These are phyloP conservation scores for Zeuzera pyrina DNA, from an alignment of 2,888 invertebrate species.

Conservation along the genomic window DNA sequence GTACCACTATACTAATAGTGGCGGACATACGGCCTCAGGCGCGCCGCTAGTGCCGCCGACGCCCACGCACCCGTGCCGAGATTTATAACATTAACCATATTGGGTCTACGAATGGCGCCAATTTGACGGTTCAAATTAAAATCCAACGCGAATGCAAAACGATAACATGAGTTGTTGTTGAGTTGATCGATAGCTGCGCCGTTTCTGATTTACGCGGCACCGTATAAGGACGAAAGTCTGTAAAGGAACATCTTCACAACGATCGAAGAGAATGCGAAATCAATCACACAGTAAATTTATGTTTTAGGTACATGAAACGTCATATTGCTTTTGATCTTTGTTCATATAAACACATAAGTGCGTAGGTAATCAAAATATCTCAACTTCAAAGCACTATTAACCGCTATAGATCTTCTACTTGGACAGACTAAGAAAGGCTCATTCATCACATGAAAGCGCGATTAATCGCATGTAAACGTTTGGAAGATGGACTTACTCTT, in stretches of 20 bases:
- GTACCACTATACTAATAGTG: conserved; percentile 18
- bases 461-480: conserved; percentile 28
- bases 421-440: conserved; percentile 20
- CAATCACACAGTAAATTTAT: too few relatives aligned
- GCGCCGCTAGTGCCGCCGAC: conserved; percentile 37
- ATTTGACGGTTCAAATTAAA: conserved; percentile 67
- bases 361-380: too few relatives aligned
- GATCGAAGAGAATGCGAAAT: too few relatives aligned
- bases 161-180: conserved; percentile 31
- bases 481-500: conserved; percentile 40
- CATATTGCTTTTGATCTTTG: too few relatives aligned
- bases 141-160: conserved; percentile 58
- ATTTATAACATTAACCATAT: conserved; percentile 72
- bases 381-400: too few relatives aligned
- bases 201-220: conserved; percentile 53
- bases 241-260: too few relatives aligned
- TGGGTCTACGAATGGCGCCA: conserved; percentile 67
- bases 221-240: conserved; percentile 34
- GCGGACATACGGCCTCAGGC: conserved; percentile 30
- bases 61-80: conserved; percentile 49
- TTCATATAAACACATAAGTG: too few relatives aligned
- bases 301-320: too few relatives aligned
- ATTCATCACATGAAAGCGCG: conserved; percentile 19
- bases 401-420: conserved; percentile 32
- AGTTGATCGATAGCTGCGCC: conserved; percentile 53